Conservation (phyloP, 2,888 invertebrate species). For the Gymnoscelis rufifasciata region DNA sequence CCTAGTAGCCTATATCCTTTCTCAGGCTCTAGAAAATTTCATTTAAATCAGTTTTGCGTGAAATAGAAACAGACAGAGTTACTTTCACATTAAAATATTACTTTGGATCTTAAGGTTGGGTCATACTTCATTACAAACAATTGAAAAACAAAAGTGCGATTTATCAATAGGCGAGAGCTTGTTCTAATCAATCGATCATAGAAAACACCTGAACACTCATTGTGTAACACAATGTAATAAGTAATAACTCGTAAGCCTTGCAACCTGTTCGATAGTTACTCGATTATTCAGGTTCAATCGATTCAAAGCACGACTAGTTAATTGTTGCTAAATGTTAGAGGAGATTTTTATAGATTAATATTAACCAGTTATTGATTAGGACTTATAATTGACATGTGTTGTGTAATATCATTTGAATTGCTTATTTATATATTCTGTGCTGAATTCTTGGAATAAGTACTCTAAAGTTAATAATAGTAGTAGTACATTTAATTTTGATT, state of each 20-base stretch:
- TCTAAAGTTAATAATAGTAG: too few species aligned
- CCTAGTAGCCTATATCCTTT: too few species aligned
- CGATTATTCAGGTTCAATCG: constrained; percentile 27
- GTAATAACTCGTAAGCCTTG: constrained; percentile 14
- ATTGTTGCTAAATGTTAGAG: constrained; percentile 13
- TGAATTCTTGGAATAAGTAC: too few species aligned
- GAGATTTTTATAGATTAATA: constrained; percentile 18
- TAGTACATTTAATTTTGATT: too few species aligned
- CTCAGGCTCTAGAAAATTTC: too few species aligned
- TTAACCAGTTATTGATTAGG: background rate
- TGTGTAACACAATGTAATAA: constrained; percentile 21
- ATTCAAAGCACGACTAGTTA: constrained; percentile 21
- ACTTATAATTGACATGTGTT: background rate
- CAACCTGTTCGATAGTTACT: constrained; percentile 22
- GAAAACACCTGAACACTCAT: constrained; percentile 11
- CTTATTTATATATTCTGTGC: too few species aligned
- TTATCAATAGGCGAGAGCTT: background rate
- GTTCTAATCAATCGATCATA: background rate
- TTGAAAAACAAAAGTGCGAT: background rate
- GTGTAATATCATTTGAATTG: too few species aligned
- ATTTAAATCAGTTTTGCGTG: too few species aligned
- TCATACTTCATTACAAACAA: too few species aligned
- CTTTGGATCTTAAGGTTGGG: too few species aligned
- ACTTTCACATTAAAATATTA: too few species aligned
- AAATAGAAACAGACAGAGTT: too few species aligned